Evolutionary conservation across 2,888 invertebrate species (phyloP), one percentile per base, ranked within the genome.

Genomic region (Caenorhabditis auriculariae): DNA sequence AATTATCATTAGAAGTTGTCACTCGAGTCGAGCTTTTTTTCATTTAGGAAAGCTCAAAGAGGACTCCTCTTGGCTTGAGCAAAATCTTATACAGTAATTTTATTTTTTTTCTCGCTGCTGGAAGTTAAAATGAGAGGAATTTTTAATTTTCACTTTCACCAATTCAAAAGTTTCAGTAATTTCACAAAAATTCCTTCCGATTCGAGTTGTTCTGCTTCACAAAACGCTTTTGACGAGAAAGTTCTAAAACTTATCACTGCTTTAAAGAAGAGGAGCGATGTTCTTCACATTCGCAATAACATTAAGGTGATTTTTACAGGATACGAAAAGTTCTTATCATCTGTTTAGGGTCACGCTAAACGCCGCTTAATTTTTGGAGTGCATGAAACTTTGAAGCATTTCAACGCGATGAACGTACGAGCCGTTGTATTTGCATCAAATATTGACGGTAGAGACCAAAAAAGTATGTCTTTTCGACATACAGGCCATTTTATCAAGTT

Each of bases 341-440:
- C 28, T 4, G 37, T 59, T 19, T 24, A 69, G 65, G 58, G 52
- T 24, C 24, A 37, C 9, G 42, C 51, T 17, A 55, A 54, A 24
- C 50, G 66, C 15, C 52, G 51, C 4, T 12, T 67, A 9, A 52
- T 70, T 1, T 62, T 54, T 27, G 70, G 70, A 27, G 47, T 60
- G 12, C 70, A 65, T 26, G 70, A 70, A 54, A 29, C 51, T 0
- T 28, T 66, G 54, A 70, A 67, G 32, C 46, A 47, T 23, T 26
- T 54, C 7, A 43, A 41, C 12, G 26, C 35, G 1, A 63, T 45
- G 6, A 60, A 59, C 37, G 19, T 63, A 1, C 32, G 55, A 24
- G n/a, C 47, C 9, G 49, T 65, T 9, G 45, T 70, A 39, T 32
- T 59, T 27, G 67, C 70, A 3, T 51, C 41, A 17, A 70, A 67